phyloP scores from a whole-genome alignment of 2,113 vertebrate species.

The Tamias sibiricus region DNA sequence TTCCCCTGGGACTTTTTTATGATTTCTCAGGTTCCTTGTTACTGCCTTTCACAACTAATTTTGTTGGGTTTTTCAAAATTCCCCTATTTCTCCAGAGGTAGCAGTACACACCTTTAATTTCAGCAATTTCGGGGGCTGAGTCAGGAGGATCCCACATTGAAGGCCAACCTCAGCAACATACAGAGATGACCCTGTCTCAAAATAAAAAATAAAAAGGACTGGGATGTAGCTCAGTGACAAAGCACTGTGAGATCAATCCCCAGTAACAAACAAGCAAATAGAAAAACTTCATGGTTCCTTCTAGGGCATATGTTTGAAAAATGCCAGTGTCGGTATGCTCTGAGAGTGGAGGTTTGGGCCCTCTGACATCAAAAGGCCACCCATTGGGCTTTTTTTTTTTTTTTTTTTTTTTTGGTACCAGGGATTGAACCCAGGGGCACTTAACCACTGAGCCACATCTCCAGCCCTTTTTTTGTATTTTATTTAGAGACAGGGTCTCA shows the following conservation, averaged over 20 bases:
- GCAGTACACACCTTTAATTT: background rate
- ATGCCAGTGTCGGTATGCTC: background rate
- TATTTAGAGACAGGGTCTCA: too few relatives aligned
- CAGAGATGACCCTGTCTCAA: too few relatives aligned
- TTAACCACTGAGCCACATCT: too few relatives aligned
- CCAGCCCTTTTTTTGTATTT: too few relatives aligned
- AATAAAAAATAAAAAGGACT: too few relatives aligned
- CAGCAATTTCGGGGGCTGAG: background rate
- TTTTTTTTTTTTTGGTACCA: too few relatives aligned
- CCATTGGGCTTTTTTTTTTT: background rate
- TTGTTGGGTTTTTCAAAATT: background rate
- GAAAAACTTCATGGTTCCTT: background rate
- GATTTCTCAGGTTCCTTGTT: background rate
- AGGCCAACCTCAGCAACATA: too few relatives aligned
- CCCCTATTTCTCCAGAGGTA: background rate
- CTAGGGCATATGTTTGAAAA: background rate
- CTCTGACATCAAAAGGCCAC: background rate
- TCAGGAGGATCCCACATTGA: too few relatives aligned
- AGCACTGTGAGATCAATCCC: too few relatives aligned
- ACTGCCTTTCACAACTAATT: conserved; percentile 31
- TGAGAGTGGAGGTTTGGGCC: background rate
- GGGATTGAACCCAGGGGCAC: too few relatives aligned
- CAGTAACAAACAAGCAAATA: too few relatives aligned
- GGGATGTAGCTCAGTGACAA: too few relatives aligned
- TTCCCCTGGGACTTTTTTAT: background rate